Evolutionary conservation across 2,113 vertebrate species (phyloP), one percentile per base, ranked within the genome.

Genomic region (Pithys albifrons): DNA sequence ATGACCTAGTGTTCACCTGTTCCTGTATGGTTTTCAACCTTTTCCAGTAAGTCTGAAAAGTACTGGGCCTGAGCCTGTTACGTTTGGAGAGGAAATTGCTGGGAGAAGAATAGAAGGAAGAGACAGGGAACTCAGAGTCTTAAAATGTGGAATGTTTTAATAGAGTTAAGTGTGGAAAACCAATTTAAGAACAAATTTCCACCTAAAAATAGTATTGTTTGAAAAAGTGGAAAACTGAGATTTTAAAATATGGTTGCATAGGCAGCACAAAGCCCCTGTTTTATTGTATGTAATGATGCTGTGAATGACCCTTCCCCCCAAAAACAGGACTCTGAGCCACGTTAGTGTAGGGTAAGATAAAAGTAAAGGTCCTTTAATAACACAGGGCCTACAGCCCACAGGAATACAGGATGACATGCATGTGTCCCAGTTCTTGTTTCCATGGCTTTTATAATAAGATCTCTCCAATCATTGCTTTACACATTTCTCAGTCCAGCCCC

Each of bases 61-160:
- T 39, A 41, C 10, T 55, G 7, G 11, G 8, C 18, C 45, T 58
- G 10, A 0, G 0, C 8, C 9, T 45, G 7, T 7, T 70, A 19
- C 18, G 17, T 71, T 66, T 62, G n/a, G 12, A 58, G 20, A 49
- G 4, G 2, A 12, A 92, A 67, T 52, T 74, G 2, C 19, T 74
- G 7, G 22, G 18, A 20, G 16, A 74, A 12, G 8, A 85, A 49
- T 4, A 74, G 37, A 75, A 74, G 7, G 29, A 92, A 83, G 41
- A 72, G 5, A 81, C 8, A 61, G 10, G 11, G 7, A 83, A 58
- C 2, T 1, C 11, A 7, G 9, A 66, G 7, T 12, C 16, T 43
- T 90, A 49, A 67, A 52, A 23, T 5, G 2, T n/a, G 25, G 8
- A 88, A 71, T 24, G 4, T 62, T 88, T 62, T 58, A 1, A 29